phyloP scores from a whole-genome alignment of 1,140 invertebrate species.

The Panagrolaimus sp. region DNA sequence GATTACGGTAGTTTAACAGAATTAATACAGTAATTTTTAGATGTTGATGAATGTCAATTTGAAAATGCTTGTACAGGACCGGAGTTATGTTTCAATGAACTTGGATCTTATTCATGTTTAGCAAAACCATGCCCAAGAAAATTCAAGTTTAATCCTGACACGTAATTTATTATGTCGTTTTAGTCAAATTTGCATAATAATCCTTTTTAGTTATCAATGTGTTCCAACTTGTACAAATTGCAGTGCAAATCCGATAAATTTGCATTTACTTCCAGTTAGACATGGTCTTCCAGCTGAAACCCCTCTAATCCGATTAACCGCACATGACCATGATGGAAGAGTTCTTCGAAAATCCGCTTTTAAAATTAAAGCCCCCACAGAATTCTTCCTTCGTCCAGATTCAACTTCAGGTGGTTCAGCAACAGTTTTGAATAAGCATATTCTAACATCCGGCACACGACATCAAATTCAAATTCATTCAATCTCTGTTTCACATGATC shows the following conservation, averaged over 20 bases:
- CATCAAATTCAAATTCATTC: constrained; percentile 34
- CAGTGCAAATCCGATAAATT: constrained; percentile 31
- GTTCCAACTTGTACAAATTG: constrained; percentile 47
- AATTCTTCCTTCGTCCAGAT: constrained; percentile 23
- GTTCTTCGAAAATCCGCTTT: constrained; percentile 37
- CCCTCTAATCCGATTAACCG: constrained; percentile 40
- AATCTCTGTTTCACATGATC: constrained; percentile 18
- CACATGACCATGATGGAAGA: constrained; percentile 40
- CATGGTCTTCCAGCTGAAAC: constrained; percentile 39
- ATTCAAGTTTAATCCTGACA: constrained; percentile 36
- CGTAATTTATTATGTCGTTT: constrained; percentile 16
- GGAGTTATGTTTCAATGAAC: constrained; percentile 48
- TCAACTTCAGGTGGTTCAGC: constrained; percentile 20
- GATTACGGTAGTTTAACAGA: no score
- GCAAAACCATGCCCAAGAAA: constrained; percentile 43
- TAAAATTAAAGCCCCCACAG: constrained; percentile 25
- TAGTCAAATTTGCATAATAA: background rate
- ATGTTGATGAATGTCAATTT: constrained; percentile 48
- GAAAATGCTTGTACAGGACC: constrained; percentile 31
- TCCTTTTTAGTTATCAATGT: constrained; percentile 29
- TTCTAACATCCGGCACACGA: constrained; percentile 27
- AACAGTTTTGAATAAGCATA: constrained; percentile 20
- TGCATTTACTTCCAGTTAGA: constrained; percentile 46
- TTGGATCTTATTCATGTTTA: constrained; percentile 47
- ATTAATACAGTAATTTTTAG: constrained; percentile 25